These are phyloP conservation scores for Macquaria australasica DNA, from an alignment of 2,113 vertebrate genomes.

Conservation along the genomic window DNA sequence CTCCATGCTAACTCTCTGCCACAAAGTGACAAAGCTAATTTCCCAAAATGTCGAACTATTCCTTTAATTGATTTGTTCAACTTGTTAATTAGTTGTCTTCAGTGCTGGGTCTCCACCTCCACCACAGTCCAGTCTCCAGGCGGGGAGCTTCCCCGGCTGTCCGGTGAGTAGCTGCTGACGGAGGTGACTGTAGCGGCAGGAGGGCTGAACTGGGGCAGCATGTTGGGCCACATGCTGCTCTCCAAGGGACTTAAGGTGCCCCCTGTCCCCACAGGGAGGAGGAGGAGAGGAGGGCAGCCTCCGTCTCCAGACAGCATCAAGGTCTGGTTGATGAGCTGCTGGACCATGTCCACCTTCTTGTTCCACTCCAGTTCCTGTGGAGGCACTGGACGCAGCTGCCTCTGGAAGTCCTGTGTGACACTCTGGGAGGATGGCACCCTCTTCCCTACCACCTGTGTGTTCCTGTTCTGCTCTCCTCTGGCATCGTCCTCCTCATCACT, in stretches of 20 bases:
- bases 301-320: slow-evolving; percentile 85
- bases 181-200: slow-evolving; percentile 89
- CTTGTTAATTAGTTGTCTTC: slow-evolving; percentile 34
- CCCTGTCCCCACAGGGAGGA: slow-evolving; percentile 78
- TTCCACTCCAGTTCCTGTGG: slow-evolving; percentile 82
- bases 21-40: background rate
- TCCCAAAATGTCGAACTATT: background rate
- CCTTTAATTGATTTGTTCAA: background rate
- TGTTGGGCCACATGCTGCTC: slow-evolving; percentile 89
- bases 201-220: slow-evolving; percentile 87
- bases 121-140: slow-evolving; percentile 93
- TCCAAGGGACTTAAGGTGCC: slow-evolving; percentile 87
- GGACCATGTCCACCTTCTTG: slow-evolving; percentile 88
- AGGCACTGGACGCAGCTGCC: slow-evolving; percentile 72
- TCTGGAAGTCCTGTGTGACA: slow-evolving; percentile 44
- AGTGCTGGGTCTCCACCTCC: slow-evolving; percentile 93
- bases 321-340: slow-evolving; percentile 91
- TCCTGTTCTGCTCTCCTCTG: slow-evolving; percentile 41
- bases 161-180: slow-evolving; percentile 91
- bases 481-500: slow-evolving; percentile 82
- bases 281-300: slow-evolving; percentile 78
- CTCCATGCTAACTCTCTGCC: background rate
- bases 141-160: slow-evolving; percentile 82
- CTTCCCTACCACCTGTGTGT: slow-evolving; percentile 7
- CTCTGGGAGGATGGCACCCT: background rate